Base-by-base conservation (phyloP, 2,797 vertebrate genomes). In the Sebastolobus altivelis region DNA sequence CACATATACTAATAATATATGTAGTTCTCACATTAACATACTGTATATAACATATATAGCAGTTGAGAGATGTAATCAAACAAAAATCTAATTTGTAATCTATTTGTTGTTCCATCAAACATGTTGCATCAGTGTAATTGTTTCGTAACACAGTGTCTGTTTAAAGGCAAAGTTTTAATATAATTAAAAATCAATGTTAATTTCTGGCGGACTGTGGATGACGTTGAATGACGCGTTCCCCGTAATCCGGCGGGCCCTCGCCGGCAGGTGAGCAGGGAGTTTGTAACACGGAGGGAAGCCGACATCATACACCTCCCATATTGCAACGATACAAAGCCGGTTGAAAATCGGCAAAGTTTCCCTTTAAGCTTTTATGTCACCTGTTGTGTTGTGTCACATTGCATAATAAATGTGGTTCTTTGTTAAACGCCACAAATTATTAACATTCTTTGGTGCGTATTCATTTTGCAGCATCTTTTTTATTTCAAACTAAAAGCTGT, bases 381-480 rank as follows among this genome's bases (percentile, higher is more conserved):
- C 4, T 29, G 49, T 69, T 56, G 31, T 63, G 12, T 49, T 40
- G 40, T 40, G 46, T 35, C 22, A 20, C 4, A 40, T 13, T 52
- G 13, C 12, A 55, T 18, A 4, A 66, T 52, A 22, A 43, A 2
- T 55, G 1, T 13, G 1, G 9, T 70, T 65, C 38, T 58, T 73
- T 54, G 54, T 46, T 20, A 38, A 62, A 49, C 46, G 40, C 16
- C 31, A 27, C 18, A 49, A 37, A 55, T 29, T n/a, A 29, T 59
- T 27, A 49, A 5, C 1, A n/a, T 58, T 49, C 35, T 78, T 46
- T 71, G 14, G 3, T 38, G 20, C 12, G 8, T 22, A 9, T 61
- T 31, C 20, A 27, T 81, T 73, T 46, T 66, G 25, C 74, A 56
- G 33, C 37, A 35, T 65, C 29, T 56, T 75, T 75, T 82, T n/a